phyloP scores from a whole-genome alignment of 2,888 invertebrate genomes.

The Calliopum simillimum region DNA sequence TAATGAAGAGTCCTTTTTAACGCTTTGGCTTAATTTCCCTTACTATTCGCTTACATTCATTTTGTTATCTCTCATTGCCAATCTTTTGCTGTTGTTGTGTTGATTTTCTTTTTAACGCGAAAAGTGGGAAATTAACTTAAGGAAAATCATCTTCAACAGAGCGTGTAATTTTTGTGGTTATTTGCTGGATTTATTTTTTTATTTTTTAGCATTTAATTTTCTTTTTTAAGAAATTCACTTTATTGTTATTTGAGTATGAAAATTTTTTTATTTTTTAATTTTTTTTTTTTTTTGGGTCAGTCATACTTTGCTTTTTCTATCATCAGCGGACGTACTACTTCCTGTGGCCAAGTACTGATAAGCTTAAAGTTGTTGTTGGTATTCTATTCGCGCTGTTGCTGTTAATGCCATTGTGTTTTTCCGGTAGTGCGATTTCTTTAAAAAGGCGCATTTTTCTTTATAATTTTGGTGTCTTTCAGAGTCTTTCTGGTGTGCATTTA shows the following conservation, averaged over 20 bases:
- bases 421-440: neutral
- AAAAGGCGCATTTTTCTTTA: neutral
- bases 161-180: slow-evolving; percentile 32
- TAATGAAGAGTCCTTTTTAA: no score
- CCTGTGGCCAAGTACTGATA: slow-evolving; percentile 17
- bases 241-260: neutral
- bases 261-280: neutral
- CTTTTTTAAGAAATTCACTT: neutral
- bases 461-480: neutral
- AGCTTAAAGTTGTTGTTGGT: slow-evolving; percentile 4
- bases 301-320: neutral
- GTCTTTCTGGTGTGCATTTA: neutral
- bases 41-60: neutral
- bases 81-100: neutral
- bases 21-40: slow-evolving; percentile 18
- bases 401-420: neutral
- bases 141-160: slow-evolving; percentile 28
- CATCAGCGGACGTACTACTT: no score
- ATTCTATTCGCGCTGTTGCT: slow-evolving; percentile 5
- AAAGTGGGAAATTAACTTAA: slow-evolving; percentile 26
- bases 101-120: slow-evolving; percentile 1
- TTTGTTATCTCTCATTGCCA: neutral
- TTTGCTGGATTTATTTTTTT: neutral
- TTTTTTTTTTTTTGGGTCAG: neutral
- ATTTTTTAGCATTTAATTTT: neutral